These are phyloP conservation scores for Danionella cerebrum DNA, from an alignment of 2,113 vertebrate species.

Conservation along the genomic window DNA sequence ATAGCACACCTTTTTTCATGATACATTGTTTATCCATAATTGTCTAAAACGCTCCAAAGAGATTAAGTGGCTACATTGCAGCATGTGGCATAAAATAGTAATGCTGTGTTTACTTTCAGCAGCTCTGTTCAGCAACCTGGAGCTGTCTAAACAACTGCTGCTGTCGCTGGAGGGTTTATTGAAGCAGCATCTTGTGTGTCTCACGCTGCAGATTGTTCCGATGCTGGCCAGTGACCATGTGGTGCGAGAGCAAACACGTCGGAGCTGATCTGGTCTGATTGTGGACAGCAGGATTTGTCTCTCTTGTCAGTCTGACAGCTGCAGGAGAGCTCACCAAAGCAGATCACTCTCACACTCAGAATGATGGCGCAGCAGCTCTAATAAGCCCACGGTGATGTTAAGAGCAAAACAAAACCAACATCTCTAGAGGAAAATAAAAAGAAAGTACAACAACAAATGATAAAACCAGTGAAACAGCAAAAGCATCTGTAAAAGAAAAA, in stretches of 20 bases:
- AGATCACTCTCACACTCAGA: slow-evolving; percentile 18
- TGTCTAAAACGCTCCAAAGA: slow-evolving; percentile 3
- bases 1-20: neutral
- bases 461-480: too few relatives aligned
- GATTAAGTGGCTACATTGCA: slow-evolving; percentile 1
- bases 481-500: too few relatives aligned
- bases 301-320: slow-evolving; percentile 24
- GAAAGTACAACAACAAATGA: neutral
- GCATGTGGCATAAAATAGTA: neutral
- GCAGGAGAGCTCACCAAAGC: neutral
- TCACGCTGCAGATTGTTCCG: neutral
- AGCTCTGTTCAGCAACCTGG: neutral
- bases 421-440: neutral
- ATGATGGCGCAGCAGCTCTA: slow-evolving; percentile 5
- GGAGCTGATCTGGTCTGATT: slow-evolving; percentile 28
- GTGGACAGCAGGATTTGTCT: slow-evolving; percentile 27
- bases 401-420: slow-evolving; percentile 4
- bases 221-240: slow-evolving; percentile 1
- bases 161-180: neutral
- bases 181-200: neutral
- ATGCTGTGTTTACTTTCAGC: slow-evolving; percentile 11
- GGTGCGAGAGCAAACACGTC: slow-evolving; percentile 17
- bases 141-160: slow-evolving; percentile 9
- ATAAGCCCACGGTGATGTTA: neutral
- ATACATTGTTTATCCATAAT: slow-evolving; percentile 7